Conservation (phyloP, 2,888 invertebrate genomes). For the Rhamnusium bicolor region DNA sequence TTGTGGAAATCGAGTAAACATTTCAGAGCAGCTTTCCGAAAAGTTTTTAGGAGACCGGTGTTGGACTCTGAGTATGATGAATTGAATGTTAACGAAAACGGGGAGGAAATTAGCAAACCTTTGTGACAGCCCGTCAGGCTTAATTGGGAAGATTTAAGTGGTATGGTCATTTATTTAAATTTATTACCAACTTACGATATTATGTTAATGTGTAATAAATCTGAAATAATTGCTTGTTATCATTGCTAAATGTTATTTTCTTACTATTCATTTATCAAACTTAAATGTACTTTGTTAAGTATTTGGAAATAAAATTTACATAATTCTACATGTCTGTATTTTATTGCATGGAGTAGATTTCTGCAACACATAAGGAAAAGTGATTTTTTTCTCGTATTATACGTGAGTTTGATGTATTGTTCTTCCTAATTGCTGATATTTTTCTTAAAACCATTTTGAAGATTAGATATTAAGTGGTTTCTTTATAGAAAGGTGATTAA, state of each 20-base stretch:
- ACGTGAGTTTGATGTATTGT: too few relatives aligned
- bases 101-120: neutral
- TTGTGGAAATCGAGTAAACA: slow-evolving; percentile 43
- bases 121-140: neutral
- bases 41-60: slow-evolving; percentile 38
- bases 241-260: neutral
- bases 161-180: neutral
- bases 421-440: too few relatives aligned
- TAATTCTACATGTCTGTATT: neutral
- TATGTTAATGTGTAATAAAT: neutral
- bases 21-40: slow-evolving; percentile 43
- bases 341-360: too few relatives aligned
- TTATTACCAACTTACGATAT: neutral
- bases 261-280: neutral
- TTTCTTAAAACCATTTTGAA: too few relatives aligned
- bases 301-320: neutral
- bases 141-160: neutral
- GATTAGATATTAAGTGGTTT: too few relatives aligned
- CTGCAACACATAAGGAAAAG: too few relatives aligned
- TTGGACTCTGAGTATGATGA: slow-evolving; percentile 39
- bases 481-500: too few relatives aligned
- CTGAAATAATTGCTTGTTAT: neutral
- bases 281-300: neutral
- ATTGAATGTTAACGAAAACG: slow-evolving; percentile 34
- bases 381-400: too few relatives aligned